These are phyloP conservation scores for Acanthosepion pharaonis DNA, from an alignment of 2,888 invertebrate genomes.

Conservation along the genomic window DNA sequence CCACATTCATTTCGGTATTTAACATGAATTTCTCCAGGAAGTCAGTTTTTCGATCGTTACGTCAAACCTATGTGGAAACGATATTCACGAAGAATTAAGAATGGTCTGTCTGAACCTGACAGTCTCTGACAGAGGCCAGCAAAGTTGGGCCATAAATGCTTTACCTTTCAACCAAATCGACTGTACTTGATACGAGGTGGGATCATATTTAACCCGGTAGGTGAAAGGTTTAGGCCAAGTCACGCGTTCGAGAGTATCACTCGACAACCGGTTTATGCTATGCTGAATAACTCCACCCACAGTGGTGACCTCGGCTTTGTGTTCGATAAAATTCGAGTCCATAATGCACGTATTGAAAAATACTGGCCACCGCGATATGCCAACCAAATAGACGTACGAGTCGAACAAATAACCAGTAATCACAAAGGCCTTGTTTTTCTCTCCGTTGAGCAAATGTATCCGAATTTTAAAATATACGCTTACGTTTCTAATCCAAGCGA, in stretches of 20 bases:
- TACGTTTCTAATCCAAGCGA: too few species aligned
- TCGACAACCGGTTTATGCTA: neutral
- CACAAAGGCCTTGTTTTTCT: neutral
- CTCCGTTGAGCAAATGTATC: too few species aligned
- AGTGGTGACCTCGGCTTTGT: neutral
- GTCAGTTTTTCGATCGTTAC: neutral
- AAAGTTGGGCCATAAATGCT: neutral
- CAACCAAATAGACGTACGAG: neutral
- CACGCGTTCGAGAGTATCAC: neutral
- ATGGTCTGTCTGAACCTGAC: neutral
- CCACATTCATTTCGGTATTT: neutral
- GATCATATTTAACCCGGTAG: neutral
- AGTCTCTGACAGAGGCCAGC: neutral
- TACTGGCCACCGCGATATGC: neutral
- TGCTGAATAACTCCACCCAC: neutral
- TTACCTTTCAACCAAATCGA: neutral
- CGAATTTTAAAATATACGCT: too few species aligned
- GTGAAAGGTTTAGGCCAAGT: neutral
- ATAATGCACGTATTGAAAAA: neutral
- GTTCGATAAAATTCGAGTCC: neutral
- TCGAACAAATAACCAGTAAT: neutral
- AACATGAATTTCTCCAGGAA: rapidly evolving
- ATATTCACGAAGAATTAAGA: neutral
- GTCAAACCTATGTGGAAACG: neutral
- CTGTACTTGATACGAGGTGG: neutral